Conservation (phyloP, 1,140 invertebrate species). For the Drosophila baimaii region DNA sequence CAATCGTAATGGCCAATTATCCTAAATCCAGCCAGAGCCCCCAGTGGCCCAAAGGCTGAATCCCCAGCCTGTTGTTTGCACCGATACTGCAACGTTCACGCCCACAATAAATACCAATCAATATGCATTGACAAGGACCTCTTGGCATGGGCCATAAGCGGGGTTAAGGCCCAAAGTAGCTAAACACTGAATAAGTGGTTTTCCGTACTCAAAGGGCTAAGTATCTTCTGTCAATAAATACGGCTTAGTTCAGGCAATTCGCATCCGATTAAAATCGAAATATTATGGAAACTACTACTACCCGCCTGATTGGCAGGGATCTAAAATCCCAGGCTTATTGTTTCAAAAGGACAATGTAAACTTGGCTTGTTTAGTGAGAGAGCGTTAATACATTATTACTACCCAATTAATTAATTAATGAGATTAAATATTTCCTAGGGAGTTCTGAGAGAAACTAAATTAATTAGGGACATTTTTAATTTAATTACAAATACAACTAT, state of each 20-base stretch:
- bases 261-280: neutral
- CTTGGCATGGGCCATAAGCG: neutral
- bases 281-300: neutral
- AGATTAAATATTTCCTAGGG: too few relatives aligned
- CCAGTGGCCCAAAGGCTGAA: neutral
- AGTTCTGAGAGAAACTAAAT: too few relatives aligned
- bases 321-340: too few relatives aligned
- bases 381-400: too few relatives aligned
- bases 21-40: neutral
- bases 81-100: too few relatives aligned
- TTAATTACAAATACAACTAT: too few relatives aligned
- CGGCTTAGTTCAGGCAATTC: neutral
- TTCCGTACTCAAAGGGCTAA: constrained; percentile 2
- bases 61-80: neutral
- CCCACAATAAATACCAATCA: constrained; percentile 21
- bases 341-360: neutral
- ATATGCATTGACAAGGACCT: constrained; percentile 4
- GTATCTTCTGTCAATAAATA: neutral
- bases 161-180: neutral
- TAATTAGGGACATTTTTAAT: too few relatives aligned
- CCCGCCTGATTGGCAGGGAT: neutral
- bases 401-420: too few relatives aligned
- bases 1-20: constrained; percentile 6
- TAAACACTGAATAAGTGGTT: neutral
- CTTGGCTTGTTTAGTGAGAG: too few relatives aligned